Evolutionary conservation across 2,888 invertebrate genomes (phyloP).

Genomic region (Agonum fuliginosum): DNA sequence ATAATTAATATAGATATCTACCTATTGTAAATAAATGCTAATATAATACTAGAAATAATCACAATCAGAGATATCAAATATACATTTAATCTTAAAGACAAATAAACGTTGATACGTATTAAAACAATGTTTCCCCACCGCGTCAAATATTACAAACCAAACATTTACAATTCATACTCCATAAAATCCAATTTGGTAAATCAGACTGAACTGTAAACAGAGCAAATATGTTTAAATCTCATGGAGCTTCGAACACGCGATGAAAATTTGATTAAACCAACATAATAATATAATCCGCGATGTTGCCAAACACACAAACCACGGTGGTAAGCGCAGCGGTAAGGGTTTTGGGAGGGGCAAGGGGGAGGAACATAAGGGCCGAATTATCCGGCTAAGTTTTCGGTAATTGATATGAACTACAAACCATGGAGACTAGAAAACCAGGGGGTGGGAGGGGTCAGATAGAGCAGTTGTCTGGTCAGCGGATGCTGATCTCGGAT

Average conservation of each 20-base stretch:
- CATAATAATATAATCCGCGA: slow-evolving; percentile 22
- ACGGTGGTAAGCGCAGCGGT: too few relatives aligned
- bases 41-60: too few relatives aligned
- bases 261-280: slow-evolving; percentile 36
- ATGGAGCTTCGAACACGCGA: background rate
- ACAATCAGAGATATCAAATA: background rate
- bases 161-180: slow-evolving; percentile 2
- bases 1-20: too few relatives aligned
- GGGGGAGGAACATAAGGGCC: slow-evolving; percentile 8
- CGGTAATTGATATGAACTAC: slow-evolving; percentile 27
- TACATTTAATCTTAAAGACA: slow-evolving; percentile 6
- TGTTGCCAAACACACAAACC: background rate
- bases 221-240: slow-evolving; percentile 29
- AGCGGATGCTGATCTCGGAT: slow-evolving; percentile 9
- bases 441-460: background rate
- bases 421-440: background rate
- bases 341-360: too few relatives aligned
- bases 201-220: background rate
- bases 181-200: slow-evolving; percentile 20
- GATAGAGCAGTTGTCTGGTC: background rate
- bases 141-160: slow-evolving; percentile 8
- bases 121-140: background rate
- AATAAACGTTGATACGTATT: background rate
- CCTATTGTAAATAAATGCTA: too few relatives aligned
- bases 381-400: slow-evolving; percentile 14